Conservation (phyloP, 2,113 vertebrate genomes). For the Harpagus bidentatus region DNA sequence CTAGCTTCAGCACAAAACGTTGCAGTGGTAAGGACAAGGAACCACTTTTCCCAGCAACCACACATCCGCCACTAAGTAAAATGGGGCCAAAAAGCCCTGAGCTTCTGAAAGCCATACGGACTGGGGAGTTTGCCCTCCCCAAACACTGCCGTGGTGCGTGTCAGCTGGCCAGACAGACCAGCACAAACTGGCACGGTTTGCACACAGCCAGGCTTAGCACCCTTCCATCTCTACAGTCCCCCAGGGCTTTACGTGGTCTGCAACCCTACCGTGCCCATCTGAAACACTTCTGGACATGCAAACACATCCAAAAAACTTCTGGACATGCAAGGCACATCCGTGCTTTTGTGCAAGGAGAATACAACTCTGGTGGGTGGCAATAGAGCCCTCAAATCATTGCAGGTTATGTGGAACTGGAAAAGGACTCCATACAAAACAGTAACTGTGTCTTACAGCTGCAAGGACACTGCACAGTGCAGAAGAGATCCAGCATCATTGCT, state of each 20-base stretch:
- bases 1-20: background rate
- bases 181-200: background rate
- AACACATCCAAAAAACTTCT: background rate
- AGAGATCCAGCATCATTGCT: background rate
- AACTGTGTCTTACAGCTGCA: background rate
- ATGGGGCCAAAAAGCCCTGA: fast-evolving
- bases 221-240: background rate
- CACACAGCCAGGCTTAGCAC: background rate
- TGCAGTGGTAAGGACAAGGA: background rate
- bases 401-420: background rate
- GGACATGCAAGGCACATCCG: background rate
- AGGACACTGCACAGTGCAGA: background rate
- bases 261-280: background rate
- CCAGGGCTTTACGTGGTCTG: background rate
- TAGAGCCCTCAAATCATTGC: background rate
- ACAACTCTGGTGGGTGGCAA: background rate
- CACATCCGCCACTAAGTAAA: background rate
- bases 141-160: background rate
- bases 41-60: background rate
- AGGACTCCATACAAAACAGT: background rate
- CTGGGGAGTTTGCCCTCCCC: background rate
- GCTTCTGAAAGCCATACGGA: background rate
- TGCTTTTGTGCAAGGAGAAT: background rate
- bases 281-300: background rate
- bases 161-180: background rate